Conservation (phyloP, 2,888 invertebrate genomes). For the Polydrusus tereticollis region DNA sequence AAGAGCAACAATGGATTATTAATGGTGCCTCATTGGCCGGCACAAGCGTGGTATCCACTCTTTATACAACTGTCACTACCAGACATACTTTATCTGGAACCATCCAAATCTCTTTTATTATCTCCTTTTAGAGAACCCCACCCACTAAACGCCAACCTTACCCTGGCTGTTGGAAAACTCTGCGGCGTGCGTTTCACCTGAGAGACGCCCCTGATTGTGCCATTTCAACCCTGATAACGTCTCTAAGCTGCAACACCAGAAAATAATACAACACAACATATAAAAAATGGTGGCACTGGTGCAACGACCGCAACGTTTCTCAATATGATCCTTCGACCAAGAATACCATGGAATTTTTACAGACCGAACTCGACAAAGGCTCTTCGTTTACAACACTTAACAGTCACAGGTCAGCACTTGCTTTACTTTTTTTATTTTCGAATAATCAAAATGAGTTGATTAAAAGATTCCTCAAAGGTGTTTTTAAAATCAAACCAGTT, state of each 20-base stretch:
- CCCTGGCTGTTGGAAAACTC: slow-evolving; percentile 25
- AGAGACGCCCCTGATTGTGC: background rate
- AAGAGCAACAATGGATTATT: background rate
- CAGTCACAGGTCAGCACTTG: no score
- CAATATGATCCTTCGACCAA: no score
- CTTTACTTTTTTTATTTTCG: no score
- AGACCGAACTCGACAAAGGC: no score
- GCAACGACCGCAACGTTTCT: no score
- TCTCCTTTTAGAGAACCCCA: slow-evolving; percentile 25
- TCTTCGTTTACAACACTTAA: no score
- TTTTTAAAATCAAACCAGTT: no score
- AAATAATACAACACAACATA: no score
- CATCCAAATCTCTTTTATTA: slow-evolving; percentile 12
- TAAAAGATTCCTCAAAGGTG: no score
- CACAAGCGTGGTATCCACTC: slow-evolving; percentile 19
- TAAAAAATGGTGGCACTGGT: no score
- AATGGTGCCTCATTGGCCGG: slow-evolving; percentile 13
- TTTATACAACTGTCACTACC: slow-evolving; percentile 6
- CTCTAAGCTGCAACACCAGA: background rate
- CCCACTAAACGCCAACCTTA: slow-evolving; percentile 13
- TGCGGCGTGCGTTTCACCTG: slow-evolving; percentile 12
- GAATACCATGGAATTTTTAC: no score
- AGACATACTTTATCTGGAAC: slow-evolving; percentile 10
- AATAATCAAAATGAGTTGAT: no score
- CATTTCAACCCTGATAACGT: slow-evolving; percentile 3